Conservation (phyloP, 37 sponge, comb jelly and placozoan species). For the Lycopodina hypogea region DNA sequence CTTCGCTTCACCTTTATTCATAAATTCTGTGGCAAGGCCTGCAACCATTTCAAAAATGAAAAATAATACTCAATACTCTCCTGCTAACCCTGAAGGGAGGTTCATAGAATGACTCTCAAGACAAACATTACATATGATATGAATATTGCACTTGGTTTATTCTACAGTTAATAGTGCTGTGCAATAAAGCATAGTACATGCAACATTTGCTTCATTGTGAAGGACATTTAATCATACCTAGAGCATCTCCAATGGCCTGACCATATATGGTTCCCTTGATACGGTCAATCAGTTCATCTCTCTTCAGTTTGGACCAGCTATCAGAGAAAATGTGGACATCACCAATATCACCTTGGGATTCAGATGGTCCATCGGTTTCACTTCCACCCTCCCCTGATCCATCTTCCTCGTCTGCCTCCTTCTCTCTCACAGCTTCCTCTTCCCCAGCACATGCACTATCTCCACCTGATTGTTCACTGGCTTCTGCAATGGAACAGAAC, state of each 20-base stretch:
- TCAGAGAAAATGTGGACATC: slow-evolving; percentile 25
- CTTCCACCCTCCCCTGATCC: background rate
- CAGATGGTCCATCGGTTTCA: background rate
- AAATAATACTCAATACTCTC: background rate
- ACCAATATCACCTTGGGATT: background rate
- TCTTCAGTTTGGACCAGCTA: slow-evolving; percentile 62
- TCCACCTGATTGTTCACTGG: background rate
- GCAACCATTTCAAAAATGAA: background rate
- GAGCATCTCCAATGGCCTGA: slow-evolving; percentile 91
- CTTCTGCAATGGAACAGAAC: background rate
- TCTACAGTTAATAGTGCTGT: too few species aligned
- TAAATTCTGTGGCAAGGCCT: slow-evolving; percentile 92
- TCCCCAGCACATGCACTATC: background rate
- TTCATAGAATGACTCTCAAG: background rate
- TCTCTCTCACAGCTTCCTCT: background rate
- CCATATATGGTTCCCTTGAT: slow-evolving; percentile 88
- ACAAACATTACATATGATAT: too few species aligned
- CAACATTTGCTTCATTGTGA: too few species aligned
- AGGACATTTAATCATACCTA: too few species aligned
- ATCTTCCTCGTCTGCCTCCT: background rate
- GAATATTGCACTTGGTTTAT: too few species aligned
- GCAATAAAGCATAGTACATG: too few species aligned
- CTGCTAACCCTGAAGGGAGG: too few species aligned
- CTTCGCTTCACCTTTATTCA: slow-evolving; percentile 50
- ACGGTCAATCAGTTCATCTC: slow-evolving; percentile 72